Percentiles rank a stretch among this genome's conserved stretches.
phyloP scores from a whole-genome alignment of 2,888 invertebrate genomes.

The Chorisops tibialis region DNA sequence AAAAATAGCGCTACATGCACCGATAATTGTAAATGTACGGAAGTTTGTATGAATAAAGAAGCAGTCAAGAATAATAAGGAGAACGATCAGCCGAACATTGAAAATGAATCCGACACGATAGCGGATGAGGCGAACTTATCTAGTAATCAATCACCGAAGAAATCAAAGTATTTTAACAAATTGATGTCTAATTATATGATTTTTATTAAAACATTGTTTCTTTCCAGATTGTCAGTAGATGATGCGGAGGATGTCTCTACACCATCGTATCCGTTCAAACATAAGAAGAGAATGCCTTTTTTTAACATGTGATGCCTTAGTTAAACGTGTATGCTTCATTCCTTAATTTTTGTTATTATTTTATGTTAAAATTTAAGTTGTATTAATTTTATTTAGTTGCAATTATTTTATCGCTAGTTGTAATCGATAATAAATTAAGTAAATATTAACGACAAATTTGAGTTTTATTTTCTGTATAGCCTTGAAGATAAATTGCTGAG shows the following conservation, averaged over 20 bases:
- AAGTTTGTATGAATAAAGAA: conserved; percentile 51
- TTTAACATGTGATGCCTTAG: neutral
- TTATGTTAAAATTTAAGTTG: no score
- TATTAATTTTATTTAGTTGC: no score
- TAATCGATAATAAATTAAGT: no score
- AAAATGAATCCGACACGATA: neutral
- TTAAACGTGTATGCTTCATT: no score
- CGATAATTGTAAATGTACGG: conserved; percentile 56
- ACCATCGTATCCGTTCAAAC: conserved; percentile 25
- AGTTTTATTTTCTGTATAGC: no score
- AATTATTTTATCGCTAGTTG: no score
- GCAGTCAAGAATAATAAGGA: conserved; percentile 21
- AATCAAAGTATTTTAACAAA: conserved; percentile 4
- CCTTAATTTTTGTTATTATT: no score
- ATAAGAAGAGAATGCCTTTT: conserved; percentile 28
- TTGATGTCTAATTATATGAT: neutral
- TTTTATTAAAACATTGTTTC: conserved; percentile 1
- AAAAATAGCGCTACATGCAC: conserved; percentile 55
- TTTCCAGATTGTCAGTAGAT: conserved; percentile 19
- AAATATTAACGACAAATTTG: no score
- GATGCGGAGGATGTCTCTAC: conserved; percentile 19
- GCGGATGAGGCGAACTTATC: neutral
- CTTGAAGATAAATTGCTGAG: no score
- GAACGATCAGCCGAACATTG: neutral
- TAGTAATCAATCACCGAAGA: conserved; percentile 10